A percentile compares a stretch with the other conserved stretches of the same genome.
These are phyloP conservation scores for Pseudopipra pipra DNA, from an alignment of 2,113 vertebrate genomes.

Conservation along the genomic window DNA sequence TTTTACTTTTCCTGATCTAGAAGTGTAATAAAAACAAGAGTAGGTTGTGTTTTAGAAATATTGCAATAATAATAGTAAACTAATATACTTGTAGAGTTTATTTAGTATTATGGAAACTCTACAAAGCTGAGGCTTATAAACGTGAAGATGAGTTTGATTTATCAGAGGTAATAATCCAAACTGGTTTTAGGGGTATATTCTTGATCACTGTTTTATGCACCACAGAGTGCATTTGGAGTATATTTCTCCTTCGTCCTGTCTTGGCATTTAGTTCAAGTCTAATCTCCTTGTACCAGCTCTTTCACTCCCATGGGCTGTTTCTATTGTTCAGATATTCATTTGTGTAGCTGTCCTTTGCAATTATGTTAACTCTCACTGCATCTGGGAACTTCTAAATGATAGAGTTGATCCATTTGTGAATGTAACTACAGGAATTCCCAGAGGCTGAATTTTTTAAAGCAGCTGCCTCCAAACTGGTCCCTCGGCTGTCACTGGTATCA, in stretches of 20 bases:
- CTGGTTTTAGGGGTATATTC: neutral
- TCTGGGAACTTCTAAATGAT: neutral
- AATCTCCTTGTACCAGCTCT: neutral
- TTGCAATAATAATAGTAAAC: neutral
- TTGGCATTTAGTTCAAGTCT: neutral
- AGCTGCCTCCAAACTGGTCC: neutral
- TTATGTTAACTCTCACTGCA: neutral
- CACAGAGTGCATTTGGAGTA: neutral
- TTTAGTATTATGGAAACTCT: neutral
- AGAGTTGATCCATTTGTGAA: neutral
- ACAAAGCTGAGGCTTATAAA: neutral
- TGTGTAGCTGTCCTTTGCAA: neutral
- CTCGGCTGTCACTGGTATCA: neutral
- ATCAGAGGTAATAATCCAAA: constrained; percentile 13
- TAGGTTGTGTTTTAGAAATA: neutral
- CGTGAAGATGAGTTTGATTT: neutral
- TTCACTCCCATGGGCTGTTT: neutral
- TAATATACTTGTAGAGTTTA: neutral
- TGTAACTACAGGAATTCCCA: neutral
- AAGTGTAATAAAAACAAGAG: neutral
- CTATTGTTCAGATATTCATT: neutral
- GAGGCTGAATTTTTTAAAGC: neutral
- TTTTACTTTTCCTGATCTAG: neutral
- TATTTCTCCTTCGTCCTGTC: neutral
- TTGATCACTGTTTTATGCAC: neutral